Evolutionary conservation across 2,888 invertebrate genomes (phyloP), one percentile per base, ranked within the genome.

Genomic region (Platerodrilus igneus): DNA sequence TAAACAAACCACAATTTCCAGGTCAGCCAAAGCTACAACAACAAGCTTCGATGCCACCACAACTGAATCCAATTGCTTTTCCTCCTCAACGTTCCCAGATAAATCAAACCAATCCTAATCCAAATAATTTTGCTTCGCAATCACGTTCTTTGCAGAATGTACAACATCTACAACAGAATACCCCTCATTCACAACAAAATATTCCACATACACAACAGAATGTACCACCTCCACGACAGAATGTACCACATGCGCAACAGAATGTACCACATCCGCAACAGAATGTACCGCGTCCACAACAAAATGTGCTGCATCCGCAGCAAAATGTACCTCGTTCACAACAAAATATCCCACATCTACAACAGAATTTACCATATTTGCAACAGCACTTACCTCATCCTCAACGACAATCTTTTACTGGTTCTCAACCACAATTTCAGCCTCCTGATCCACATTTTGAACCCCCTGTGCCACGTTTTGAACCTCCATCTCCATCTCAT

Each of bases 61-160:
- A 21, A 2, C 21, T 9, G 4, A 3, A 3, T 21, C 21, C 21
- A n/a, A n/a, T n/a, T n/a, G n/a, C n/a, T 8, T 3, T 10, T 8
- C 22, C 22, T 8, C 22, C 22, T 22, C 3, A 10, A 22, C n/a
- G 6, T 22, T 4, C 22, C 9, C 7, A 22, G 4, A 9, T 22
- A 8, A 22, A 22, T 22, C 22, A 22, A 8, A n/a, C n/a, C n/a
- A n/a, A n/a, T n/a, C n/a, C n/a, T n/a, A n/a, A n/a, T n/a, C n/a
- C n/a, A n/a, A n/a, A 35, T 6, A 20, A 35, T 19, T n/a, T 25
- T 3, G 14, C 23, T 17, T 22, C 11, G 2, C 29, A 17, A n/a
- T 16, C n/a, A 18, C 22, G n/a, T 15, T 11, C 9, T 9, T 22
- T 22, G n/a, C 8, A 5, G 2, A 9, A 14, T 15, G 7, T 9